Percentiles rank a stretch among this genome's conserved stretches.
Evolutionary conservation across 2,797 vertebrate genomes (phyloP).

Genomic region (Xiphorhynchus erythropygius): DNA sequence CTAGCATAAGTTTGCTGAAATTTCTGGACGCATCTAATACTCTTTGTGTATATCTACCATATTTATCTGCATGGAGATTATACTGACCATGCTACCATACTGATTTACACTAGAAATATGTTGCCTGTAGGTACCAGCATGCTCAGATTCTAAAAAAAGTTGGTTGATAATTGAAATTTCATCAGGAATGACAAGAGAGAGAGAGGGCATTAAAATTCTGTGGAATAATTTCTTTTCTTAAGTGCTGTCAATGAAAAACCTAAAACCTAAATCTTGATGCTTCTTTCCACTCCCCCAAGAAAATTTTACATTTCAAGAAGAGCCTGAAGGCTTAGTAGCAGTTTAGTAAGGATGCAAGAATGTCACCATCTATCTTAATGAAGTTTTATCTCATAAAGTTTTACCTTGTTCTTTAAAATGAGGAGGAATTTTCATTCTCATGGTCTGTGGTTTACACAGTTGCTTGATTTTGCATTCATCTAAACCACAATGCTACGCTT

Average conservation of each 20-base stretch:
- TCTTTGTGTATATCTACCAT: background rate
- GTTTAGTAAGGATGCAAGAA: background rate
- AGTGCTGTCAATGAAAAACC: background rate
- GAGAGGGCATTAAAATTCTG: background rate
- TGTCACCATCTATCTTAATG: background rate
- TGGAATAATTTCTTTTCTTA: background rate
- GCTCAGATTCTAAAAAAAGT: background rate
- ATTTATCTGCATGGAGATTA: background rate
- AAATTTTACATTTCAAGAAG: background rate
- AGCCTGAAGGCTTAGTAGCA: background rate
- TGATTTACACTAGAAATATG: background rate
- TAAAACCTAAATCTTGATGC: background rate
- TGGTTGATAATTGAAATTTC: background rate
- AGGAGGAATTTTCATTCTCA: background rate
- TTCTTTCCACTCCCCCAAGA: background rate
- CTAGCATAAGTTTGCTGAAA: background rate
- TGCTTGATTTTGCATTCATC: background rate
- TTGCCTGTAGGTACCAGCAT: background rate
- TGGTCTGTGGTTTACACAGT: background rate
- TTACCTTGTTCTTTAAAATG: background rate
- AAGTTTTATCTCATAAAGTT: background rate
- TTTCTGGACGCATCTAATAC: background rate
- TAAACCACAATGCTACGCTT: rapidly evolving
- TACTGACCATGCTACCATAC: background rate
- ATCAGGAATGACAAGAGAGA: background rate